Evolutionary conservation across 2,113 vertebrate genomes (phyloP).

Genomic region (Centropristis striata): DNA sequence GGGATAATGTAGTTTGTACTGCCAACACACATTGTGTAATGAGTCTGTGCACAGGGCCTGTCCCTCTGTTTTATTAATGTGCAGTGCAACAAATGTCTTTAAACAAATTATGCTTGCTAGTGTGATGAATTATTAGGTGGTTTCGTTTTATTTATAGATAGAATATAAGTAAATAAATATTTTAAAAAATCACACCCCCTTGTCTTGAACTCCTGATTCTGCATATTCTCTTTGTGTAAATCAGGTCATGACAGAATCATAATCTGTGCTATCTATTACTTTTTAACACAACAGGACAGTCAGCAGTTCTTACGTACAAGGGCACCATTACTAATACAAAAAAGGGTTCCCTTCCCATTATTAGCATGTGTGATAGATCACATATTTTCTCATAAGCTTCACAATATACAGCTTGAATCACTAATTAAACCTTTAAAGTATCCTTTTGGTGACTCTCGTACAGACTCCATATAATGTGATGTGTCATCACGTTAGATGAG

Average conservation of each 20-base stretch:
- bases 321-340: too few relatives aligned
- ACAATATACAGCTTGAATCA: too few relatives aligned
- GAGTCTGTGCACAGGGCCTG: neutral
- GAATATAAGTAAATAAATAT: neutral
- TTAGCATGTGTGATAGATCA: too few relatives aligned
- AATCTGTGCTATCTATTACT: too few relatives aligned
- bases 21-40: neutral
- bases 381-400: too few relatives aligned
- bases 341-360: too few relatives aligned
- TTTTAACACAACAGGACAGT: too few relatives aligned
- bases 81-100: constrained; percentile 11
- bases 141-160: constrained; percentile 39
- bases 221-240: neutral
- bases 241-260: neutral
- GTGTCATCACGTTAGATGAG: too few relatives aligned
- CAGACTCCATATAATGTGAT: too few relatives aligned
- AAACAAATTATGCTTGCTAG: constrained; percentile 12
- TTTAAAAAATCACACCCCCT: neutral
- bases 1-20: neutral
- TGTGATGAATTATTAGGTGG: constrained; percentile 24
- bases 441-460: too few relatives aligned
- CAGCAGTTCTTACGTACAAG: too few relatives aligned
- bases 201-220: neutral
- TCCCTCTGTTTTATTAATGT: constrained; percentile 20
- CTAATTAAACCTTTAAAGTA: too few relatives aligned